A percentile compares a stretch with the other conserved stretches of the same genome.
Evolutionary conservation across 2,113 vertebrate genomes (phyloP).

Genomic region (Columba livia): DNA sequence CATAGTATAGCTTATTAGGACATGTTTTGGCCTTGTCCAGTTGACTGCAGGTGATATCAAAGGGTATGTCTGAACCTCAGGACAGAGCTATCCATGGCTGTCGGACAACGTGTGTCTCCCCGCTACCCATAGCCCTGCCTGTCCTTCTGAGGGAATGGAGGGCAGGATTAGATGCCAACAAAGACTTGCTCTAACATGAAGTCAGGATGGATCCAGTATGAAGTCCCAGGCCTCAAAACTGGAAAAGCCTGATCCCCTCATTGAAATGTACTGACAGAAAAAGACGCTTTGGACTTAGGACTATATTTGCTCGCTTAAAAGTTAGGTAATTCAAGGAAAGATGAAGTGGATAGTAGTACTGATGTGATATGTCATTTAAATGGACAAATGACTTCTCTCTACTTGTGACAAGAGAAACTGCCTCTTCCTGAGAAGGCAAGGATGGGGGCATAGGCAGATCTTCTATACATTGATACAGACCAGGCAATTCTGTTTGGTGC

Average conservation of each 20-base stretch:
- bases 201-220: background rate
- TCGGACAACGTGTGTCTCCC: fast-evolving
- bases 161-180: background rate
- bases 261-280: background rate
- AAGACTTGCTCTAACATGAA: background rate
- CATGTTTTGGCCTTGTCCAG: background rate
- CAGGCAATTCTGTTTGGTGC: background rate
- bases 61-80: background rate
- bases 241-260: background rate
- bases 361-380: background rate
- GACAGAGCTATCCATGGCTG: no score
- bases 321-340: background rate
- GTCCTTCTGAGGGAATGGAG: background rate
- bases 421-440: background rate
- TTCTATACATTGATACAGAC: background rate
- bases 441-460: background rate
- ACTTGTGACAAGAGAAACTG: background rate
- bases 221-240: background rate
- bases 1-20: background rate
- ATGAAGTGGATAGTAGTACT: background rate
- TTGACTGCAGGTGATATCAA: background rate
- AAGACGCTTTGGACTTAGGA: background rate
- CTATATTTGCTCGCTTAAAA: background rate
- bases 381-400: background rate
- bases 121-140: fast-evolving